Base-by-base conservation (phyloP, 2,113 vertebrate genomes). In the Panthera tigris region DNA sequence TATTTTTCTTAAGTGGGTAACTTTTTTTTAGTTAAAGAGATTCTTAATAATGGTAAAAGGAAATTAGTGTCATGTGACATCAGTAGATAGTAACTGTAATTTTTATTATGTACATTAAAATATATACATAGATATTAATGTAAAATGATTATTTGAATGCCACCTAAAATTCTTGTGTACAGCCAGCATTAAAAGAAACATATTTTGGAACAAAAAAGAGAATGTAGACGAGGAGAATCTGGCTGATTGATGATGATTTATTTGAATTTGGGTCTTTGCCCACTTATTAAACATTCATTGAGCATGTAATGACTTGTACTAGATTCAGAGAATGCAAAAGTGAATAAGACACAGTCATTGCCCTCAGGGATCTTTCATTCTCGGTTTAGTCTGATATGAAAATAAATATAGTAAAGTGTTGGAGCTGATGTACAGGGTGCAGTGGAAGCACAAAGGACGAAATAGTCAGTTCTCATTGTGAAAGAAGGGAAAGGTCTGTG, bases 181-280 rank as follows among this genome's bases (percentile, higher is more conserved):
- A 14, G n/a, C 57, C 11, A 68, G 31, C 45, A 33, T 89, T 80
- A 27, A 8, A 84, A 79, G 41, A 94, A 71, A 16, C 12, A 14
- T 39, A 80, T 73, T 89, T 76, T 89, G 78, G 21, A 91, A 83
- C 52, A 86, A 63, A 63, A 18, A 84, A 13, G 45, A 81, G 9
- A 29, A 31, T 89, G 48, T 71, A 73, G n/a, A 45, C 21, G 31
- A 94, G n/a, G 69, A 94, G 27, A 80, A 66, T 89, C 29, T 89
- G 45, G 52, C 45, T 92, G 66, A 41, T 52, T 66, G 39, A 8
- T 78, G 79, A 5, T 71, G 50, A 71, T 63, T 84, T 83, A 52
- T 80, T 89, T 97, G 18, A 29, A 92, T 95, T 93, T 81, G 8
- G 2, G 69, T 96, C 41, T 90, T 76, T 82, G 76, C 90, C 41